Percentiles rank a stretch among this genome's conserved stretches.
Conservation (phyloP, 1,140 invertebrate species). For the Latrodectus geometricus region DNA sequence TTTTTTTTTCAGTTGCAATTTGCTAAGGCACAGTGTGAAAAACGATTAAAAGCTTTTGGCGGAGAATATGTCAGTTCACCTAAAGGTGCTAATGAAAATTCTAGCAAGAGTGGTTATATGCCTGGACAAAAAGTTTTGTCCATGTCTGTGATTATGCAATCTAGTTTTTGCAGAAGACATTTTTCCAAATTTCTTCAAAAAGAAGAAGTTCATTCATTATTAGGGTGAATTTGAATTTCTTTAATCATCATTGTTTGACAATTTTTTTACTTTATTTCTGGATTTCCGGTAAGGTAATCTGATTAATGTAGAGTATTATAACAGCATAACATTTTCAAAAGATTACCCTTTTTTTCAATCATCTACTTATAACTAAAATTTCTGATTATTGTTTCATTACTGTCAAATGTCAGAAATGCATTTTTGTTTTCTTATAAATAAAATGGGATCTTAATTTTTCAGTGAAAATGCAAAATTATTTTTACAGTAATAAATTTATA, state of each 20-base stretch:
- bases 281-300: no score
- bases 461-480: no score
- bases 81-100: conserved; percentile 20
- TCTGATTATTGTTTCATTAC: no score
- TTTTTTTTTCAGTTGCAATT: conserved; percentile 72
- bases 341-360: conserved; percentile 41
- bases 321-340: no score
- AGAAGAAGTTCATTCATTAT: conserved; percentile 81
- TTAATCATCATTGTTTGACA: background rate
- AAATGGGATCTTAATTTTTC: no score
- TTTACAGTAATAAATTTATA: no score
- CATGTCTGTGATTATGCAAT: conserved; percentile 71
- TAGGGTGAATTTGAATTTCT: conserved; percentile 69
- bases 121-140: conserved; percentile 68
- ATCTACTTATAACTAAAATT: no score
- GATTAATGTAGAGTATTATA: no score
- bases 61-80: conserved; percentile 74
- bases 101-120: conserved; percentile 33
- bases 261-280: background rate
- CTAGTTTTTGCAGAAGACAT: conserved; percentile 72
- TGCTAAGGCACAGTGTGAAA: conserved; percentile 86
- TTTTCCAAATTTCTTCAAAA: conserved; percentile 85
- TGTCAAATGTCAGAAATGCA: no score
- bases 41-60: conserved; percentile 80
- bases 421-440: no score